phyloP scores from a whole-genome alignment of 2,113 vertebrate species.

The Psammodynastes pulverulentus region DNA sequence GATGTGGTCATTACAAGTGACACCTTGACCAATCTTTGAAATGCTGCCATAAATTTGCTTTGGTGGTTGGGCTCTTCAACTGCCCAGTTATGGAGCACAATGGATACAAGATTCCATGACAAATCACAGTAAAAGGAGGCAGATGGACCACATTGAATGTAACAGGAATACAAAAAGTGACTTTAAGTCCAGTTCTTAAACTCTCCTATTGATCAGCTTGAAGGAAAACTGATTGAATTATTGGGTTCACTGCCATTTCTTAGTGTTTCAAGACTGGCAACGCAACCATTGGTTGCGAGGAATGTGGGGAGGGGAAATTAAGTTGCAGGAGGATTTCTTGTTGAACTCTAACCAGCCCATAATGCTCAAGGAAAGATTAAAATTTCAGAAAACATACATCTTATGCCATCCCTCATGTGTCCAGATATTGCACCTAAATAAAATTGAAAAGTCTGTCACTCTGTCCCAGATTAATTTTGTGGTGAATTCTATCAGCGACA shows the following conservation, averaged over 20 bases:
- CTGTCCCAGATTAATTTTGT: background rate
- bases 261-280: background rate
- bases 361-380: background rate
- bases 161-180: background rate
- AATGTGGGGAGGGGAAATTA: background rate
- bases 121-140: background rate
- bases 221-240: background rate
- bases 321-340: background rate
- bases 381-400: background rate
- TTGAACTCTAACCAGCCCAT: background rate
- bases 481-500: background rate
- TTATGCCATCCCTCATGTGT: background rate
- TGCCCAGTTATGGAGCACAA: background rate
- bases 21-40: background rate
- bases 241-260: background rate
- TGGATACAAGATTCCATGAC: background rate
- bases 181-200: background rate
- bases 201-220: background rate
- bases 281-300: background rate
- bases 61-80: background rate
- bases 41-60: background rate
- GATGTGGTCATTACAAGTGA: background rate
- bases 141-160: background rate
- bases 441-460: background rate
- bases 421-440: background rate